Evolutionary conservation across 2,797 vertebrate species (phyloP).

Genomic region (Tenualosa ilisha): DNA sequence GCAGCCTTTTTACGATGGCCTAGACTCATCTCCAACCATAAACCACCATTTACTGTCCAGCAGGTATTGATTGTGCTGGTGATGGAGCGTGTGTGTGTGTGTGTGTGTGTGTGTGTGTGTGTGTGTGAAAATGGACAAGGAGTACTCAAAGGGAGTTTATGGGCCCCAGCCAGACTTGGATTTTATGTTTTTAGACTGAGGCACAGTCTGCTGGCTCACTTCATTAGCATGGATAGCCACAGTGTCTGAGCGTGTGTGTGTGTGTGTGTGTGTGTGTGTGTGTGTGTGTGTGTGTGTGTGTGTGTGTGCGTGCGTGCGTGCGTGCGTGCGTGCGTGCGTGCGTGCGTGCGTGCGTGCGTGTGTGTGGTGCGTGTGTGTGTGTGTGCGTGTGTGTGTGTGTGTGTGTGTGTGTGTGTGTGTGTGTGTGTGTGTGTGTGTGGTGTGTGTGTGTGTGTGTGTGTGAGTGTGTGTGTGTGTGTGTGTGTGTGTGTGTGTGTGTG

Average conservation of each 20-base stretch:
- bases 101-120: not conserved
- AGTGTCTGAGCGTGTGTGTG: not conserved
- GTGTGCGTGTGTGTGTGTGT: too few species aligned
- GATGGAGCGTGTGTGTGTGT: constrained; percentile 47
- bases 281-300: too few species aligned
- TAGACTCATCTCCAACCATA: constrained; percentile 60
- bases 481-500: too few species aligned
- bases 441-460: too few species aligned
- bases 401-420: too few species aligned
- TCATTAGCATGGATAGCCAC: not conserved
- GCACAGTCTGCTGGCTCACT: not conserved
- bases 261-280: not conserved
- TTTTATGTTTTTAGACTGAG: not conserved
- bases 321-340: too few species aligned
- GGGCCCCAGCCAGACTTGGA: not conserved
- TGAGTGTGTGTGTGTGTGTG: too few species aligned
- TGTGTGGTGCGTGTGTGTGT: too few species aligned
- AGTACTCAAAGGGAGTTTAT: not conserved
- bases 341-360: too few species aligned
- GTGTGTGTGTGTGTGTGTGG: too few species aligned
- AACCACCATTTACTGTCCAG: constrained; percentile 82
- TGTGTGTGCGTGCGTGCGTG: too few species aligned
- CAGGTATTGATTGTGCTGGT: constrained; percentile 80
- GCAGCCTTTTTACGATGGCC: not conserved
- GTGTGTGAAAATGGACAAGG: constrained; percentile 6